phyloP scores from a whole-genome alignment of 92 coral and sea anemone genomes.

The Hydrozoanthus gracilis region DNA sequence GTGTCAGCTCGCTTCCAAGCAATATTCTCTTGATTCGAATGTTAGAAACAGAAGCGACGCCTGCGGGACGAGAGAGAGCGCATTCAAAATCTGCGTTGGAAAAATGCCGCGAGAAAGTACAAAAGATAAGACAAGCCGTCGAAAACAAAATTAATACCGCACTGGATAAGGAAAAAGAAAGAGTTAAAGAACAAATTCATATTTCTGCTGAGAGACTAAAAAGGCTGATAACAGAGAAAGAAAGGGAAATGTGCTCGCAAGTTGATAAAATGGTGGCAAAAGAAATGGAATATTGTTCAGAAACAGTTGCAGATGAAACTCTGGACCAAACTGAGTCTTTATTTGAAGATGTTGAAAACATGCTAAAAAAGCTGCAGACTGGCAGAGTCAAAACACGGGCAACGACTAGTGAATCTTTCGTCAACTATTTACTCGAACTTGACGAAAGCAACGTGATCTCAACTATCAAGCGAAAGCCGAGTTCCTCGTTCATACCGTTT shows the following conservation, averaged over 20 bases:
- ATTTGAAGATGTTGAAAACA: slow-evolving; percentile 24
- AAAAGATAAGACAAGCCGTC: slow-evolving; percentile 22
- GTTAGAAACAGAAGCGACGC: background rate
- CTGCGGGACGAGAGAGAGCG: background rate
- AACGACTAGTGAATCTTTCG: slow-evolving; percentile 10
- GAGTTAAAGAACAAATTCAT: slow-evolving; percentile 25
- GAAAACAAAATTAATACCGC: slow-evolving; percentile 29
- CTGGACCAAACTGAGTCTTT: slow-evolving; percentile 31
- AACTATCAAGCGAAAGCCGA: slow-evolving; percentile 12
- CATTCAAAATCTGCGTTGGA: background rate
- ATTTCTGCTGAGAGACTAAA: slow-evolving; percentile 19
- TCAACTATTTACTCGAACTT: slow-evolving; percentile 16
- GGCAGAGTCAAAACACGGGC: background rate
- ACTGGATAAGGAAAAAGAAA: slow-evolving; percentile 20
- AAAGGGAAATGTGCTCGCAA: background rate
- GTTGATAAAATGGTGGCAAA: slow-evolving; percentile 9
- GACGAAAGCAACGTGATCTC: slow-evolving; percentile 14
- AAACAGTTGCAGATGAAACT: slow-evolving; percentile 6
- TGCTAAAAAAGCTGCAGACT: slow-evolving; percentile 18
- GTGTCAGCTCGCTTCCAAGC: background rate
- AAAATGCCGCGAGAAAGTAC: slow-evolving; percentile 28
- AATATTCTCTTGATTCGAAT: slow-evolving; percentile 20
- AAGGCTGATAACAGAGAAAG: background rate
- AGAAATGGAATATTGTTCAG: slow-evolving; percentile 24
- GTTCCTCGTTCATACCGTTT: slow-evolving; percentile 32